phyloP scores from a whole-genome alignment of 2,797 vertebrate species.

The Enteromius fasciolatus region DNA sequence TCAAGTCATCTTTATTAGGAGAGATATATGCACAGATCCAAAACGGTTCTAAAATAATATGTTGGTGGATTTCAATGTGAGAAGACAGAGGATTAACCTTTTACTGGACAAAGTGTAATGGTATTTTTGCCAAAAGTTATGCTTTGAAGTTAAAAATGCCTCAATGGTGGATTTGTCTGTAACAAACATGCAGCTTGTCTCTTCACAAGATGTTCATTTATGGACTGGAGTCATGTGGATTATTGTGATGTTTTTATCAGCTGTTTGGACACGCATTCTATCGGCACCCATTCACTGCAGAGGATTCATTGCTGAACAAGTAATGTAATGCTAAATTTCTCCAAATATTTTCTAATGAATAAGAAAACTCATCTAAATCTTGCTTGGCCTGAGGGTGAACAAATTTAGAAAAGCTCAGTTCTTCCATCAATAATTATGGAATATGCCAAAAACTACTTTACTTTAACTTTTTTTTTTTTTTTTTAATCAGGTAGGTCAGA shows the following conservation, averaged over 20 bases:
- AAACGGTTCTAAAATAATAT: not conserved
- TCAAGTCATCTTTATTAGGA: not conserved
- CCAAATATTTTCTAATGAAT: not conserved
- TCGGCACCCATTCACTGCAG: not conserved
- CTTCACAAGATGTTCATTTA: not conserved
- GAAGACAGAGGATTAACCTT: too few relatives aligned
- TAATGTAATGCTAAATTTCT: not conserved
- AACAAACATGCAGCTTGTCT: not conserved
- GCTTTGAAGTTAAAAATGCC: not conserved
- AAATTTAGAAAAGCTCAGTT: not conserved
- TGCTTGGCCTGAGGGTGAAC: not conserved
- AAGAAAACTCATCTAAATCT: not conserved
- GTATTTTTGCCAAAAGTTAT: not conserved
- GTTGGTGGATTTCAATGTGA: too few relatives aligned
- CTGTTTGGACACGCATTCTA: not conserved
- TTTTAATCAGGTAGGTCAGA: conserved; percentile 45
- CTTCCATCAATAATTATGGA: not conserved
- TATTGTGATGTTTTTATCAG: not conserved
- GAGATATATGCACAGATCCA: not conserved
- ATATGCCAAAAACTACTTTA: not conserved
- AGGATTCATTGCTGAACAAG: not conserved
- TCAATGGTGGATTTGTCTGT: not conserved
- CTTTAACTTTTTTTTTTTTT: not conserved
- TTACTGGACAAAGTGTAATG: not conserved
- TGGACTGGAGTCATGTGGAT: not conserved